Evolutionary conservation across 2,797 vertebrate species (phyloP).

Genomic region (Acomys russatus): DNA sequence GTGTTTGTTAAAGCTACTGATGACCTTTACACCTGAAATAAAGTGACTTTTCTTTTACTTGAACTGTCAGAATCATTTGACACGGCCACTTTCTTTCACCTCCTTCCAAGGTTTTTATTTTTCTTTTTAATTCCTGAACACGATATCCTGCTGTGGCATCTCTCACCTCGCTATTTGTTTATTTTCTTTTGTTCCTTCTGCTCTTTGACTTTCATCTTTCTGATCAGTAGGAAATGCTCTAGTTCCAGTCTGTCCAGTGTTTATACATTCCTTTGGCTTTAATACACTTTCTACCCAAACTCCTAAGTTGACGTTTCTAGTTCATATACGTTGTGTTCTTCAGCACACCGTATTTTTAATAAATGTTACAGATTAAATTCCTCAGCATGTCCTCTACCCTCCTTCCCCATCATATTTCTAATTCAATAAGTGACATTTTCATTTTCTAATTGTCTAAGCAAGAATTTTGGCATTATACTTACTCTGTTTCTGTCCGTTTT

Average conservation of each 20-base stretch:
- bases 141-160: background rate
- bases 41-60: background rate
- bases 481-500: background rate
- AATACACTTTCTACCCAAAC: background rate
- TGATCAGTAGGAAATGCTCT: background rate
- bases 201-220: background rate
- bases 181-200: background rate
- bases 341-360: background rate
- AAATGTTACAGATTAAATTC: background rate
- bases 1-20: background rate
- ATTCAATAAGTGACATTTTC: background rate
- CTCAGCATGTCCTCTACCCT: background rate
- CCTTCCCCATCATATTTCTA: background rate
- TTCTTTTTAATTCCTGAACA: background rate
- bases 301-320: background rate
- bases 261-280: background rate
- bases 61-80: background rate
- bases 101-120: conserved; percentile 1
- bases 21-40: background rate
- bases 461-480: background rate
- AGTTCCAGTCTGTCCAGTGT: background rate
- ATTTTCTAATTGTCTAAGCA: background rate
- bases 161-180: background rate
- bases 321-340: background rate
- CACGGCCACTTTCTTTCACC: background rate